Evolutionary conservation across 1,140 invertebrate genomes (phyloP), one percentile per base, ranked within the genome.

Genomic region (Drosophila ironensis): DNA sequence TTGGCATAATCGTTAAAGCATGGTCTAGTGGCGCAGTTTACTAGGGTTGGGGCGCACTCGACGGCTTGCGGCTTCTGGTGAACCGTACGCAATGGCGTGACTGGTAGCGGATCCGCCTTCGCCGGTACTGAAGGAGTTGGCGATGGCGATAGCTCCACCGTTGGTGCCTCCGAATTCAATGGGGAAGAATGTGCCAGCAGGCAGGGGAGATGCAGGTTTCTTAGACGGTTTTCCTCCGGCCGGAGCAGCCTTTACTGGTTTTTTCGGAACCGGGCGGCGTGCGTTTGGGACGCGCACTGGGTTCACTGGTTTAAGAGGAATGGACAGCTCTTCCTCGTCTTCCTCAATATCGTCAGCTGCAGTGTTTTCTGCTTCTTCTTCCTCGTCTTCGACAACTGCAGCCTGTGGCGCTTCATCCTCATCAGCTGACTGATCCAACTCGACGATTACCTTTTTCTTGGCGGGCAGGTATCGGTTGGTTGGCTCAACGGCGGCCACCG

Each of bases 101-200:
- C 93, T 94, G 24, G 92, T 93, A 28, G 94, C 94, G 0, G 94
- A 92, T 14, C 93, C 93, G 45, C 93, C 92, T 64, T 91, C 92
- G 11, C 92, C 94, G 19, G 92, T 94, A 91, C 93, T 94, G 89
- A 92, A 94, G 42, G 93, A 93, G 88, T 93, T 94, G 40, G 94
- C 94, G 28, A 93, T 92, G 30, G 93, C 93, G 5, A 93, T 93
- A n/a, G 91, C 91, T 11, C 90, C 90, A 30, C 89, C 90, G 22
- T 61, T 77, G 48, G 91, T 91, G 17, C 92, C 91, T 12, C 90
- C 90, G 47, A 94, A 93, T 69, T 92, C 91, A 76, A 93, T 92
- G 3, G 93, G 93, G 91, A 94, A 94, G 89, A 91, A 93, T 1
- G 92, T 91, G 30, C 92, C 92, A 16, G 88, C 90, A n/a, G 87